These are phyloP conservation scores for Epistrophe eligans DNA, from an alignment of 2,888 invertebrate species.

Conservation along the genomic window DNA sequence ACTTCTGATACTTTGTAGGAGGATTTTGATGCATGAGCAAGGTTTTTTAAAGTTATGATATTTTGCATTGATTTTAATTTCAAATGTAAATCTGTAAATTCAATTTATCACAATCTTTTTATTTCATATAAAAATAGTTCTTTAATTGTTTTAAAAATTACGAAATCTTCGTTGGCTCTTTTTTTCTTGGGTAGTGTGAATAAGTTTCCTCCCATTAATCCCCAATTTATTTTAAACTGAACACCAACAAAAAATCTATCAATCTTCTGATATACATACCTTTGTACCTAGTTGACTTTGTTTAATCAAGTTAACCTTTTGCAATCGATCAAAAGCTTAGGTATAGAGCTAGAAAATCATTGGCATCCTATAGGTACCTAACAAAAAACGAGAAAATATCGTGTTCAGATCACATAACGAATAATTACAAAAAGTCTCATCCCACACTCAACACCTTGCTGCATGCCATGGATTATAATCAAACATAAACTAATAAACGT, in stretches of 20 bases:
- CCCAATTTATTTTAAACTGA: neutral
- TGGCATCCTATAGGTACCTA: neutral
- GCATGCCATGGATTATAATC: conserved; percentile 28
- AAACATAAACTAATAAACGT: conserved; percentile 11
- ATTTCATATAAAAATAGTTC: too few relatives aligned
- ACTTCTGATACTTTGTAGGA: too few relatives aligned
- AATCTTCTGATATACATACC: neutral
- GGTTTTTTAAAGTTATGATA: too few relatives aligned
- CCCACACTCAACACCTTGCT: conserved; percentile 58
- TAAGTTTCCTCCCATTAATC: neutral
- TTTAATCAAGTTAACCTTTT: conserved; percentile 7
- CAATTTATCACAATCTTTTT: too few relatives aligned
- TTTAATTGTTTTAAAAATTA: too few relatives aligned
- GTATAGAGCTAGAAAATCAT: too few relatives aligned
- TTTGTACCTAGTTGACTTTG: too few relatives aligned
- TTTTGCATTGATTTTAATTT: too few relatives aligned
- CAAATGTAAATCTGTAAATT: too few relatives aligned
- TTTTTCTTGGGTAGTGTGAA: too few relatives aligned
- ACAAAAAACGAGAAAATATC: neutral
- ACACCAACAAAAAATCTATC: neutral
- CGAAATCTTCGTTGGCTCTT: too few relatives aligned
- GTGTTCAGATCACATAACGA: conserved; percentile 28
- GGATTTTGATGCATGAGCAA: too few relatives aligned
- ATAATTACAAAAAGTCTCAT: conserved; percentile 31
- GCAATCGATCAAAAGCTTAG: neutral